Percentiles rank a stretch among this genome's conserved stretches.
Evolutionary conservation across 2,113 vertebrate species (phyloP).

Genomic region (Nettapus auritus): DNA sequence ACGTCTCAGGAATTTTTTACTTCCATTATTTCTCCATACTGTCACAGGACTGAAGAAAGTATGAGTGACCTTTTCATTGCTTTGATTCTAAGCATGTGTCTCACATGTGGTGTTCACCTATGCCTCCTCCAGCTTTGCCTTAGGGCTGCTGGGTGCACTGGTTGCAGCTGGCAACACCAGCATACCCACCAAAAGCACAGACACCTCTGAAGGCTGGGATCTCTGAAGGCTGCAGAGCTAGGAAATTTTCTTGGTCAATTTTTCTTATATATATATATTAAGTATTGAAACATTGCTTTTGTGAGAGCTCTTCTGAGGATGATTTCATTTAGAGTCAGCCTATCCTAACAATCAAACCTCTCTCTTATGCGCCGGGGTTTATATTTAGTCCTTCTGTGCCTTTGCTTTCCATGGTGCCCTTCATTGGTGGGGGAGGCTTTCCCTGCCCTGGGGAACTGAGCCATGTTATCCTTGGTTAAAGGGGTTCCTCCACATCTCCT

Average conservation of each 20-base stretch:
- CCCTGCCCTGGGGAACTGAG: fast-evolving
- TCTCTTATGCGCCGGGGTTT: neutral
- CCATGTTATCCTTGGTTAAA: fast-evolving
- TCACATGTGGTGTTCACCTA: fast-evolving
- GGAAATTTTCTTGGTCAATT: neutral
- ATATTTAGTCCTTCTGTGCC: neutral
- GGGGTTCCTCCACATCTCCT: fast-evolving
- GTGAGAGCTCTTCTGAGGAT: neutral
- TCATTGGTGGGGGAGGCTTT: neutral
- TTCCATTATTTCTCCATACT: neutral
- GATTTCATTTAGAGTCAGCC: neutral
- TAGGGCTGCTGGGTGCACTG: neutral
- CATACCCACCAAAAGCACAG: fast-evolving
- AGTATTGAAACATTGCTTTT: neutral
- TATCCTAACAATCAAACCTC: neutral
- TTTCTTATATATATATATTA: no score
- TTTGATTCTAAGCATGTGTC: neutral
- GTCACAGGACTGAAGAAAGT: neutral
- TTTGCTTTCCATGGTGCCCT: neutral
- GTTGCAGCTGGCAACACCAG: neutral
- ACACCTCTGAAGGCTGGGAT: fast-evolving
- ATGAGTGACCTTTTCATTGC: neutral
- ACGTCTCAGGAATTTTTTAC: neutral
- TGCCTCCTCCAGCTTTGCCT: neutral
- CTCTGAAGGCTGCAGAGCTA: neutral